Evolutionary conservation across 1,140 invertebrate species (phyloP), one percentile per base, ranked within the genome.

Genomic region (Palaemon carinicauda): DNA sequence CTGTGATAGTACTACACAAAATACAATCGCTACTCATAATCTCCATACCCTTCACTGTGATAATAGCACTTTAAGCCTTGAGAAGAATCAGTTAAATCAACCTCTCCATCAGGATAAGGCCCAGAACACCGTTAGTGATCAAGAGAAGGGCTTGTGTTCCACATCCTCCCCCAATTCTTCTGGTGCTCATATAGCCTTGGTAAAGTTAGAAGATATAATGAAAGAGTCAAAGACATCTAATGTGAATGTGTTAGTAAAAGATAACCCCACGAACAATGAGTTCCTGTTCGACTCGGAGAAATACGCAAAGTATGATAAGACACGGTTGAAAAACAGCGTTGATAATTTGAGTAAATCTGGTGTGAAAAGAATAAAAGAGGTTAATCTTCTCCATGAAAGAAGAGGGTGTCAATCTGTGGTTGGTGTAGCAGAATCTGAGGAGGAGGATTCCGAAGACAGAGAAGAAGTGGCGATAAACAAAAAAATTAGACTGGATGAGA

Each of bases 171-270:
- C 75, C 24, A 69, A 71, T 29, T 74, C 77, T n/a, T 69, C 60
- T 51, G 41, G 51, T 12, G 29, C 84, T 21, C 82, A 88, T 54
- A 41, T 74, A 9, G 51, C 65, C 31, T 52, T 82, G 14, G 86
- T 89, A n/a, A 89, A 89, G 27, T 90, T 94, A 33, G 93, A 94
- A 85, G 94, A 94, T 85, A 94, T 94, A 88, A 91, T 93, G 19
- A 95, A 95, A 90, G 93, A 94, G 87, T 93, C 94, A 0, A 94
- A 94, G 91, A 94, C 93, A 9, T 93, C 94, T 33, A 94, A 94
- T 90, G 93, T 93, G 0, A 94, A 95, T 91, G 94, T 95, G 33
- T 90, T 94, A 14, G 93, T 93, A 3, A 92, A 92, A 87, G 90
- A 90, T 52, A 87, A 87, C 29, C 92, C 92, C 52, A 92, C 92